Base-by-base conservation (phyloP, 2,113 vertebrate genomes). In the Caranx melampygus region DNA sequence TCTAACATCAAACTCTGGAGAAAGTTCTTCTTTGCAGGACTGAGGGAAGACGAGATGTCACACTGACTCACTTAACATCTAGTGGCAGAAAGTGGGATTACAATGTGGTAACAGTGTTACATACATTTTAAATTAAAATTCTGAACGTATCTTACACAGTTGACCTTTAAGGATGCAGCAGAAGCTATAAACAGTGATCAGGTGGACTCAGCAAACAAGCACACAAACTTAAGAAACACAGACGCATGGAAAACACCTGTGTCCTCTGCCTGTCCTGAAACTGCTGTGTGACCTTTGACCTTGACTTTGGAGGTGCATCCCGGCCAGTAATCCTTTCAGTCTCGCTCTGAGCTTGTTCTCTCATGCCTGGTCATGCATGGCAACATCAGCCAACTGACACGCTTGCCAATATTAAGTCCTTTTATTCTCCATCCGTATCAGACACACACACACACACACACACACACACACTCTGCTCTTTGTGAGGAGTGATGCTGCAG, bases 351-450 rank as follows among this genome's bases (percentile, higher is more conserved):
- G 88, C 90, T 84, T 3, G 4, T 68, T 70, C 18, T 64, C 81
- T 88, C 72, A 92, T 93, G 92, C 89, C 79, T 87, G 83, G 85
- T 90, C 91, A 93, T 88, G 92, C 89, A 93, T 88, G 15, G 72
- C 20, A 47, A 20, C 72, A n/a, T 16, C 60, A 52, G 87, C 89
- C 88, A 90, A 82, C 55, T 51, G 69, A 82, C 75, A 59, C 71
- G 16, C 20, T 12, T 81, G 90, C 83, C 83, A 87, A 72, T 65
- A 80, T 66, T 20, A 59, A 58, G 67, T 34, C 63, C 67, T 44
- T 21, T 21, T 42, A 21, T 26, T 14, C 58, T 67, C 55, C 0
- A 15, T 76, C 75, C 73, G 78, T 49, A 58, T 70, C 69, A 59
- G 5, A 26, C 35, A 54, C 33, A 54, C 6, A 1, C n/a, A 54